Evolutionary conservation across 2,888 invertebrate genomes (phyloP).

Genomic region (Cephus pygmeus): DNA sequence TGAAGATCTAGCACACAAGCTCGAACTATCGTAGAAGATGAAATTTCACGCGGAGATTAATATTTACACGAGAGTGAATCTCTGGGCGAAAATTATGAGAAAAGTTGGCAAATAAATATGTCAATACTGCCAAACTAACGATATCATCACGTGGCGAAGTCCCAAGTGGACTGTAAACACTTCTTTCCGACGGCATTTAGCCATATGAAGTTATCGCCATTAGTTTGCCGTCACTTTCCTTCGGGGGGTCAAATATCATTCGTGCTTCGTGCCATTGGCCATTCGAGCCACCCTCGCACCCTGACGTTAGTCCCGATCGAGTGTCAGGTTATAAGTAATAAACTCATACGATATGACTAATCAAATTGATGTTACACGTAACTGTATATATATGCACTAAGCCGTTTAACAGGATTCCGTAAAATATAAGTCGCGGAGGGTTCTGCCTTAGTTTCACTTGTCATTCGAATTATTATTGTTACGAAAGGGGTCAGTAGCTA

Average conservation of each 20-base stretch:
- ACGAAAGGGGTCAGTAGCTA: slow-evolving; percentile 47
- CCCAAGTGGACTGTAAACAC: neutral
- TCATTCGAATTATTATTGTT: neutral
- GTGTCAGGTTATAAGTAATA: neutral
- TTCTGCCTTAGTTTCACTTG: slow-evolving; percentile 20
- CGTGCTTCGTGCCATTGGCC: neutral
- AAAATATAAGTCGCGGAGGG: slow-evolving; percentile 23
- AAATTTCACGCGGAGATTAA: neutral
- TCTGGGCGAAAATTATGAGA: neutral
- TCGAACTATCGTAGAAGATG: neutral
- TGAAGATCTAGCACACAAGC: too few species aligned
- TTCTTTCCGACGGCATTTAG: neutral
- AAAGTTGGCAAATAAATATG: neutral
- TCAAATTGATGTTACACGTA: neutral
- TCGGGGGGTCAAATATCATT: neutral
- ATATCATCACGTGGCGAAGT: neutral
- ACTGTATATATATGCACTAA: slow-evolving; percentile 5
- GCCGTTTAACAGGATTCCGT: slow-evolving; percentile 12
- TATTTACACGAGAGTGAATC: neutral
- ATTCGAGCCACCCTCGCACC: neutral
- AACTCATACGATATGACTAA: neutral
- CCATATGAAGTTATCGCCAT: neutral
- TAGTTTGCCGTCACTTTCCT: neutral
- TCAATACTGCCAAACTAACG: neutral
- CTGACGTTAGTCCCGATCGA: neutral